These are phyloP conservation scores for Drosophila fuyamai DNA, from an alignment of 1,140 invertebrate genomes.

Conservation along the genomic window DNA sequence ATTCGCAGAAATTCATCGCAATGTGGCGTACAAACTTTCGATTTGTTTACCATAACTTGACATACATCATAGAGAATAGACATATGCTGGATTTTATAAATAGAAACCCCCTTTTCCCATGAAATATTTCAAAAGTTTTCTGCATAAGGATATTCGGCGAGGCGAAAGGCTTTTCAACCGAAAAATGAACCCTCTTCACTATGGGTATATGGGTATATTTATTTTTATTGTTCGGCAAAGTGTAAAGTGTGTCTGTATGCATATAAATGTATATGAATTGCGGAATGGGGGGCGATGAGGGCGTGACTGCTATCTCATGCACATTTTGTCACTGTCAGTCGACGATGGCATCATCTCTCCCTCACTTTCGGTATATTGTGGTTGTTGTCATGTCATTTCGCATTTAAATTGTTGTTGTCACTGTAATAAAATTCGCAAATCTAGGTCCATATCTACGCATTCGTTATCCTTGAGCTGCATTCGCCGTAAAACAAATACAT, in stretches of 20 bases:
- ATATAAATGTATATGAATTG: not conserved
- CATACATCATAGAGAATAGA: constrained; percentile 45
- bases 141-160: constrained; percentile 12
- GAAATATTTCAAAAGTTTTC: constrained; percentile 10
- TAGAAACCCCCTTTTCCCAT: constrained; percentile 4
- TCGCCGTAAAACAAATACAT: constrained; percentile 28
- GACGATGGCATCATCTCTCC: constrained; percentile 40
- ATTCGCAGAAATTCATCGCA: constrained; percentile 35
- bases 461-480: constrained; percentile 77
- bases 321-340: constrained; percentile 56
- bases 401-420: constrained; percentile 74
- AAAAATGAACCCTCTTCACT: constrained; percentile 34
- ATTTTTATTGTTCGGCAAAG: constrained; percentile 54
- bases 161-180: constrained; percentile 15
- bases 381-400: constrained; percentile 60
- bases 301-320: constrained; percentile 56
- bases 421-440: constrained; percentile 77
- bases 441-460: constrained; percentile 84
- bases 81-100: constrained; percentile 25
- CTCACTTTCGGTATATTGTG: constrained; percentile 1
- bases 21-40: constrained; percentile 27
- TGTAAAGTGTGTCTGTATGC: not conserved
- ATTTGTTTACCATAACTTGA: constrained; percentile 57
- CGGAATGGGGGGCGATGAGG: constrained; percentile 5
- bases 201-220: constrained; percentile 47